Evolutionary conservation across 2,888 invertebrate genomes (phyloP).

Genomic region (Labia minor): DNA sequence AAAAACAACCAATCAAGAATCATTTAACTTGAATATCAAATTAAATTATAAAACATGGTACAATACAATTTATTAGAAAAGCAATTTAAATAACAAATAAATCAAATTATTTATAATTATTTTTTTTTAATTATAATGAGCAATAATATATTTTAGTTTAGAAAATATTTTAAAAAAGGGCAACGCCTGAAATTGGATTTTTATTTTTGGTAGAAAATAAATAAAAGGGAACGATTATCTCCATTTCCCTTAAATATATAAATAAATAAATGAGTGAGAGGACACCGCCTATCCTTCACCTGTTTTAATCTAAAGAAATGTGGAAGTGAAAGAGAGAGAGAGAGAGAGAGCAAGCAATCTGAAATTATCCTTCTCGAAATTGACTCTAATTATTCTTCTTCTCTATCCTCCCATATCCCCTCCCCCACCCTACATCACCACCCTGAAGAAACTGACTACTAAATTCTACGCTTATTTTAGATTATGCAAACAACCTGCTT

Average conservation of each 20-base stretch:
- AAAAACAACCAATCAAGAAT: not conserved
- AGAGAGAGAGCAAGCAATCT: not conserved
- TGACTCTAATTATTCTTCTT: not conserved
- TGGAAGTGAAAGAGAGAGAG: not conserved
- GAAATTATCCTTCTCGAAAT: not conserved
- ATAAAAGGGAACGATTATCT: too few species aligned
- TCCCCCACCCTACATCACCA: too few species aligned
- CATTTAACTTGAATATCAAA: not conserved
- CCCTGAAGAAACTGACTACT: conserved; percentile 6
- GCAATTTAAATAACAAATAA: not conserved
- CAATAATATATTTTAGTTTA: too few species aligned
- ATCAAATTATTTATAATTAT: too few species aligned
- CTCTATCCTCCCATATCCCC: too few species aligned
- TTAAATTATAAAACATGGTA: not conserved
- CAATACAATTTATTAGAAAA: not conserved
- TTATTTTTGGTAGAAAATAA: not conserved
- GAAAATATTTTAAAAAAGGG: too few species aligned
- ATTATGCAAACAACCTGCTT: conserved; percentile 3
- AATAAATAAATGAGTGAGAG: not conserved
- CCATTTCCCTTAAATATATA: not conserved
- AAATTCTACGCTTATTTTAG: conserved; percentile 1
- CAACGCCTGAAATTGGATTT: not conserved
- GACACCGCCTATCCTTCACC: not conserved
- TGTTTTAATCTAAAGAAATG: not conserved
- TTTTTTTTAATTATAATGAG: too few species aligned